These are phyloP conservation scores for Pipistrellus pygmaeus DNA, from an alignment of 2,797 vertebrate genomes.

Conservation along the genomic window DNA sequence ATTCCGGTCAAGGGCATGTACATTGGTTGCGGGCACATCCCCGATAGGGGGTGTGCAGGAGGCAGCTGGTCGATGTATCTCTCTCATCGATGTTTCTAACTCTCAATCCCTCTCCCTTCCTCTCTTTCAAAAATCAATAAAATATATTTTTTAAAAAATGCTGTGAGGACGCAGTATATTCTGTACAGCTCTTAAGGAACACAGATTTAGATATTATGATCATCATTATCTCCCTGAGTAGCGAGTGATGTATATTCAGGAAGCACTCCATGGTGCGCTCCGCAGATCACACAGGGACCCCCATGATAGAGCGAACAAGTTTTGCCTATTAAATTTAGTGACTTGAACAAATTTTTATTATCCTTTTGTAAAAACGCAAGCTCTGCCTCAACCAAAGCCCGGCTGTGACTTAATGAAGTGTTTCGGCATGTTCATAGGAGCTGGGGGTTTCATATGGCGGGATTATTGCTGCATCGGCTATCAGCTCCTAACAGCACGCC, in stretches of 20 bases:
- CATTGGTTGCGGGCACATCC: no score
- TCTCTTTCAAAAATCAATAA: no score
- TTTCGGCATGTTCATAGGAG: slow-evolving; percentile 22
- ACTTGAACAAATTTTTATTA: slow-evolving; percentile 65
- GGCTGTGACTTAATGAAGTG: slow-evolving; percentile 56
- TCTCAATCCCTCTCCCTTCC: no score
- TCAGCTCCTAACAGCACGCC: background rate
- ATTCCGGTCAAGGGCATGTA: no score
- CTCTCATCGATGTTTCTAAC: no score
- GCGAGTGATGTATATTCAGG: slow-evolving; percentile 22
- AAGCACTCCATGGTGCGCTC: background rate
- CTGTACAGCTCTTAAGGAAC: slow-evolving; percentile 36
- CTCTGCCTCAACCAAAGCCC: slow-evolving; percentile 29
- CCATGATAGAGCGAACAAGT: slow-evolving; percentile 3
- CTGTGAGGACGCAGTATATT: background rate
- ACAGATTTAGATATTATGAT: slow-evolving; percentile 25
- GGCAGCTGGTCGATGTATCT: no score
- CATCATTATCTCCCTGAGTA: slow-evolving; percentile 34
- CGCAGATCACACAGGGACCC: background rate
- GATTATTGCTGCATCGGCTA: slow-evolving; percentile 30
- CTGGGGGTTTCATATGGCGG: slow-evolving; percentile 50
- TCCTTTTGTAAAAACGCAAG: slow-evolving; percentile 67
- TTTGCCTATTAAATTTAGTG: slow-evolving; percentile 65
- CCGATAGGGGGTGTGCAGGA: no score
- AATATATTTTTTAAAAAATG: background rate